Base-by-base conservation (phyloP, 1,140 invertebrate genomes). In the Lepidurus apus region DNA sequence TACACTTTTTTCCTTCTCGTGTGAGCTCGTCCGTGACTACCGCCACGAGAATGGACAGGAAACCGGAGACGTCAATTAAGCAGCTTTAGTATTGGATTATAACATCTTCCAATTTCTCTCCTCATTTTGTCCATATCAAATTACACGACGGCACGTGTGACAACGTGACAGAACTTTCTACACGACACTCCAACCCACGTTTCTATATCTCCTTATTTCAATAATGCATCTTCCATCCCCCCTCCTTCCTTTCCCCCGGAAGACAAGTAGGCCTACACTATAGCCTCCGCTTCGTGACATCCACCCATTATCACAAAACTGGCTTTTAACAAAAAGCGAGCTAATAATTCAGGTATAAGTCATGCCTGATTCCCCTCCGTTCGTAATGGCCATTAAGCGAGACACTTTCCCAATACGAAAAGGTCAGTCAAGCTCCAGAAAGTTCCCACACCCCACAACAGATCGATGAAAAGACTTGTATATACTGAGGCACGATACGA, bases 11-110 rank as follows among this genome's bases (percentile, higher is more conserved):
- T 9, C 34, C 53, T 65, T 24, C 43, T 21, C 26, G 21, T 42
- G 34, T 34, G 11, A 10, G 26, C 34, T 76, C 43, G 53, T n/a
- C 13, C 53, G 13, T 65, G 53, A 65, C 53, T 65, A 1, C 9
- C 21, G 21, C n/a, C 53, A 65, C 13, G 53, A 65, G 53, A 13
- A 21, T 21, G 53, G 53, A 65, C 17, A 13, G 53, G 53, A 65
- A 65, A 65, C 53, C 53, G 53, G 53, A 65, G 53, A 65, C 21
- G 53, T 65, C 17, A 65, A 21, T 65, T 65, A 65, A 65, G 53
- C 53, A 65, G 53, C 53, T 65, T 65, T 13, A 21, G n/a, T 34
- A 34, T 34, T n/a, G 53, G 53, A 65, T 65, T 65, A 65, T n/a
- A 65, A 65, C 53, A 65, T 65, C 53, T 65, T 17, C 17, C 53